Conservation (phyloP, 2,113 vertebrate genomes). For the Lathamus discolor region DNA sequence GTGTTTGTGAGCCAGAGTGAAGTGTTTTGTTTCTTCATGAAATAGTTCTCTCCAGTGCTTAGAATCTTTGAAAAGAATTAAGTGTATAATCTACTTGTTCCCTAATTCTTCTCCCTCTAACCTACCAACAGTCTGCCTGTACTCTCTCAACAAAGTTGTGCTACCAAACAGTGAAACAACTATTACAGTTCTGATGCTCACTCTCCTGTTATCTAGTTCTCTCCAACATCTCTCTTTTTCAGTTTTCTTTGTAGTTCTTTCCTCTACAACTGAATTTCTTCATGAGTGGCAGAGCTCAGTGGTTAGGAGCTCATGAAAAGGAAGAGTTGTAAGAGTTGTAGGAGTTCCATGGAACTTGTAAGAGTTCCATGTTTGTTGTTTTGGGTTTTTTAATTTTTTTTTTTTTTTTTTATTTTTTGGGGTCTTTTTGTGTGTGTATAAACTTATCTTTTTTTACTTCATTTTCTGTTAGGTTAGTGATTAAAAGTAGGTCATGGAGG, state of each 20-base stretch:
- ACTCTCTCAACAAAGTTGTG: rapidly evolving
- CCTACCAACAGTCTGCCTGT: background rate
- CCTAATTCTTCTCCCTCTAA: background rate
- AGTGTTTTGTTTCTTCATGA: constrained; percentile 35
- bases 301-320: background rate
- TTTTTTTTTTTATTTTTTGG: background rate
- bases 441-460: background rate
- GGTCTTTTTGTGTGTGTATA: background rate
- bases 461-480: background rate
- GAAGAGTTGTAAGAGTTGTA: background rate
- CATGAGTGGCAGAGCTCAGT: background rate
- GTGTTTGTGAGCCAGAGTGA: constrained; percentile 38
- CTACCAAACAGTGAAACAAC: background rate
- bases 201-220: background rate
- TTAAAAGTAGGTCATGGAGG: background rate
- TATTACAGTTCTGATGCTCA: background rate
- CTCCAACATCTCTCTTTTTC: background rate
- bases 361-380: background rate
- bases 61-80: constrained; percentile 33
- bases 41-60: background rate
- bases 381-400: no score
- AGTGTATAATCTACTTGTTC: background rate
- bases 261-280: background rate
- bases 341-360: background rate
- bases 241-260: background rate